Percentiles rank a stretch among this genome's conserved stretches.
phyloP scores from a whole-genome alignment of 2,888 invertebrate species.

The Caenorhabditis panamensis region DNA sequence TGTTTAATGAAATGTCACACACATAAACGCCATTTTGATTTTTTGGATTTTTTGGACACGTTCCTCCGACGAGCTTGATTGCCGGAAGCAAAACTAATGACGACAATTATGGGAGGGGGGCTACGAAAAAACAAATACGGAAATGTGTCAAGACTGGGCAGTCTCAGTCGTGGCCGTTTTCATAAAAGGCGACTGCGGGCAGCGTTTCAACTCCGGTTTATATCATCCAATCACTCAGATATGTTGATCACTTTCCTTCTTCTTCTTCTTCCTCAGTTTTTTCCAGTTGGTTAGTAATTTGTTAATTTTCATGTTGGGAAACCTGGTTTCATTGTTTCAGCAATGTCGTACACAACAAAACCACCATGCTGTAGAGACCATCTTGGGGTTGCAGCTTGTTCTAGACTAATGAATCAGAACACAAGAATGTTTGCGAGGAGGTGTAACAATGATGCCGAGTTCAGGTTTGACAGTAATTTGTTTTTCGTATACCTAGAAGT shows the following conservation, averaged over 20 bases:
- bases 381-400: slow-evolving; percentile 69
- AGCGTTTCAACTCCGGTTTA: slow-evolving; percentile 44
- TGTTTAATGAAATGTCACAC: slow-evolving; percentile 48
- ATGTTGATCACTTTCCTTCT: slow-evolving; percentile 23
- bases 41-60: slow-evolving; percentile 47
- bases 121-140: slow-evolving; percentile 59
- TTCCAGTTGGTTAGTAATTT: slow-evolving; percentile 24
- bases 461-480: slow-evolving; percentile 58
- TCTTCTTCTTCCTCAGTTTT: slow-evolving; percentile 17
- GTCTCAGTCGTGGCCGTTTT: slow-evolving; percentile 18
- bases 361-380: slow-evolving; percentile 76
- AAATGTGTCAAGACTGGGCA: slow-evolving; percentile 58
- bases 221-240: slow-evolving; percentile 3
- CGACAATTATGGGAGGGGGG: slow-evolving; percentile 40
- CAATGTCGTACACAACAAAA: slow-evolving; percentile 60
- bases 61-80: slow-evolving; percentile 21
- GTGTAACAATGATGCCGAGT: slow-evolving; percentile 74
- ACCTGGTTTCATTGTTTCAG: slow-evolving; percentile 23
- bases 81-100: slow-evolving; percentile 47
- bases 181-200: slow-evolving; percentile 38
- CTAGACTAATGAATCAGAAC: slow-evolving; percentile 66
- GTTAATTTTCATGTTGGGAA: background rate
- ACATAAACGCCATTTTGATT: slow-evolving; percentile 38
- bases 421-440: slow-evolving; percentile 65
- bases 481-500: background rate